Evolutionary conservation across 2,797 vertebrate genomes (phyloP), one percentile per base, ranked within the genome.

Genomic region (Cyclura pinguis): DNA sequence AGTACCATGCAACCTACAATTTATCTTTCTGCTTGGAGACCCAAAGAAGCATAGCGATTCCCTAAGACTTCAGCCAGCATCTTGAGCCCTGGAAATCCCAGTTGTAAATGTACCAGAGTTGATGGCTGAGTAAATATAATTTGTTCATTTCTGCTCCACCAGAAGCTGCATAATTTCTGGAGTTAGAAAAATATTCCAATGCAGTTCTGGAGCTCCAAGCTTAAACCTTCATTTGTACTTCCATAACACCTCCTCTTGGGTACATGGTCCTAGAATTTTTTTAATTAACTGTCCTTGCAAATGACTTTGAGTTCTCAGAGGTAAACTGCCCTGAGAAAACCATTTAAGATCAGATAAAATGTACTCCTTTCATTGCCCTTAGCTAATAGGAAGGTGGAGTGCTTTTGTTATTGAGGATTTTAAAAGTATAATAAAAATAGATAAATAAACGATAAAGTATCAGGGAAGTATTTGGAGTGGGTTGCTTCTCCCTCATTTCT

Each of bases 281-380:
- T 83, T 47, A 47, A 74, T 74, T 62, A 74, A 59, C 16, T 32
- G 13, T 76, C 59, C 32, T 29, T 85, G 35, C 32, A 22, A 47
- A 72, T 32, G 9, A 24, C 18, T 74, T 67, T 78, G n/a, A 85
- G 22, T 52, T 64, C 55, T 57, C 83, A 92, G 35, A 20, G 69
- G 85, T 91, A 55, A 89, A 81, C 42, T 93, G 22, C 20, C 52
- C 0, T 87, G 32, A 57, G 86, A 91, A 88, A 67, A 93, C 9
- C 73, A 47, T 95, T 91, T 77, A 42, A 86, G 84, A 24, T 47
- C 27, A 42, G n/a, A 90, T 57, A 24, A 88, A 81, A 27, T 73
- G 94, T 84, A 67, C 9, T 67, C 59, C 64, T 89, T 94, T 90
- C 62, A 93, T 95, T 94, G 38, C 84, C 29, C 87, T 91, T 92